phyloP scores from a whole-genome alignment of 2,888 invertebrate species.

The Eupithecia subumbrata region DNA sequence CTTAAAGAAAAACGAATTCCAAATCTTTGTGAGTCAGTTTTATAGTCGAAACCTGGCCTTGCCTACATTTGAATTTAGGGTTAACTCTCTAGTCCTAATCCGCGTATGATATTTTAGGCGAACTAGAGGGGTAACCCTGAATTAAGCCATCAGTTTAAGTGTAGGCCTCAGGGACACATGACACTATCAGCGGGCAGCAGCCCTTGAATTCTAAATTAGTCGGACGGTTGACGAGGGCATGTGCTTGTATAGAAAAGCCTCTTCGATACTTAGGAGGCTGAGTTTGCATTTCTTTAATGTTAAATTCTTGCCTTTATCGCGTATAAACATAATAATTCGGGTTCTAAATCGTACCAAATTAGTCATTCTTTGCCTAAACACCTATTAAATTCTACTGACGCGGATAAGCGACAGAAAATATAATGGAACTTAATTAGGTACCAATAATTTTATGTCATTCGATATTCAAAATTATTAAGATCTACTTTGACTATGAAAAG shows the following conservation, averaged over 20 bases:
- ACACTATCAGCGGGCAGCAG: conserved; percentile 34
- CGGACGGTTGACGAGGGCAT: conserved; percentile 11
- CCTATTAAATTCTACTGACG: too few species aligned
- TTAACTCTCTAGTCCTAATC: not conserved
- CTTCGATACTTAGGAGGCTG: not conserved
- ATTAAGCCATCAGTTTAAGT: not conserved
- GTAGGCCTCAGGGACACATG: conserved; percentile 21
- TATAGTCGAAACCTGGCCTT: not conserved
- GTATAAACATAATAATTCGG: not conserved
- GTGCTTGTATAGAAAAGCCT: conserved; percentile 1
- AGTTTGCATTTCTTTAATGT: not conserved
- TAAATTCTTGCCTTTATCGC: not conserved
- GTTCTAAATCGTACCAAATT: too few species aligned
- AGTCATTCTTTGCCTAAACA: too few species aligned
- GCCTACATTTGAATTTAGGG: not conserved
- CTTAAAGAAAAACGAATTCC: not conserved
- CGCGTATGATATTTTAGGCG: not conserved
- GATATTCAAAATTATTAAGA: not conserved
- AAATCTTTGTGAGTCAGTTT: not conserved
- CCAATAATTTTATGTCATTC: not conserved
- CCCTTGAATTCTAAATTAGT: conserved; percentile 36
- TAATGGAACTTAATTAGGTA: too few species aligned
- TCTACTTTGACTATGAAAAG: not conserved
- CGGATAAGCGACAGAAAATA: too few species aligned
- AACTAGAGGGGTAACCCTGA: not conserved